Percentiles rank a stretch among this genome's conserved stretches.
phyloP scores from a whole-genome alignment of 2,113 vertebrate species.

The Stegostoma tigrinum region DNA sequence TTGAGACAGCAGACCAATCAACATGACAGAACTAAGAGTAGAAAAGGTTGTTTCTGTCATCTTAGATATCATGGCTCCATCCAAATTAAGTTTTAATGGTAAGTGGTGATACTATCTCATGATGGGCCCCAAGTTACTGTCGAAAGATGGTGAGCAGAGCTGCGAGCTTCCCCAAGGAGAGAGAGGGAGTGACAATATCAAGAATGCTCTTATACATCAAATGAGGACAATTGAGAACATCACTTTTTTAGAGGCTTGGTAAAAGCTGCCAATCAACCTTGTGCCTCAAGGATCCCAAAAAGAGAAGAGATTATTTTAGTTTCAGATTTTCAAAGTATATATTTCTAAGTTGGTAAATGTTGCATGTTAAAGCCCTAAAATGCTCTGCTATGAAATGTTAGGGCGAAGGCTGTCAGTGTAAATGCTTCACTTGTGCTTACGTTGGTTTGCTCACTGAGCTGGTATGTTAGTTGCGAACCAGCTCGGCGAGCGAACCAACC shows the following conservation, averaged over 20 bases:
- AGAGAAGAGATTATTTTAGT: neutral
- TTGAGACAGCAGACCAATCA: neutral
- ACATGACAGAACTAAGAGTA: neutral
- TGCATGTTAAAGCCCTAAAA: neutral
- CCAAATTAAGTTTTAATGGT: neutral
- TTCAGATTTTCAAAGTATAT: neutral
- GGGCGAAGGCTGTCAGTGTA: neutral
- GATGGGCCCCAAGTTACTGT: neutral
- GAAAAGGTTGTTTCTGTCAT: neutral
- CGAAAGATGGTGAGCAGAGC: neutral
- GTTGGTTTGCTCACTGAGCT: too few species aligned
- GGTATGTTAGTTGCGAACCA: neutral
- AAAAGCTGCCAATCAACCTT: neutral
- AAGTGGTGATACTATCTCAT: neutral
- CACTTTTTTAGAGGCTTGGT: neutral
- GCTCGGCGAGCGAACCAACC: neutral
- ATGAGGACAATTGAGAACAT: neutral
- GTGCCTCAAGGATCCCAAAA: neutral
- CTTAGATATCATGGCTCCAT: neutral
- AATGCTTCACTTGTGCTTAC: neutral
- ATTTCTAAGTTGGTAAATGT: neutral
- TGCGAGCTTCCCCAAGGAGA: neutral
- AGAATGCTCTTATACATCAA: neutral
- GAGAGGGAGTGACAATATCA: neutral
- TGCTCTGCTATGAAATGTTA: neutral